Evolutionary conservation across 2,888 invertebrate genomes (phyloP), one percentile per base, ranked within the genome.

Genomic region (Celastrina argiolus): DNA sequence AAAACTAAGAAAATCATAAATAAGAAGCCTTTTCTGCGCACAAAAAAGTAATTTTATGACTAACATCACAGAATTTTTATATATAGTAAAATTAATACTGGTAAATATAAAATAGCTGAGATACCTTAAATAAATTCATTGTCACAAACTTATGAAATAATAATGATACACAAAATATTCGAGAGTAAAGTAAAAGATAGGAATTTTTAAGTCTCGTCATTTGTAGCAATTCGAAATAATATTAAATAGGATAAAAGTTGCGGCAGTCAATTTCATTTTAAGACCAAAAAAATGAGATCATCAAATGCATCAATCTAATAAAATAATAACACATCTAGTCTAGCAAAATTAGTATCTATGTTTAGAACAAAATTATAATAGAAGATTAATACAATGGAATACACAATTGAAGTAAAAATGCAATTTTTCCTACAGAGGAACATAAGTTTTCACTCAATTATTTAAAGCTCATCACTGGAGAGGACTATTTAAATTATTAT

Each of bases 221-320:
- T 51, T 51, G 22, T 45, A 22, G 22, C 5, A 51, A 22, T 26
- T 45, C 8, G 16, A 45, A 26, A 22, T 2, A 51, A 51, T 12
- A 22, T 45, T 8, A 36, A 36, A 10, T n/a, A n/a, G n/a, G 36
- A 10, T 12, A 59, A 59, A 34, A 39, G 16, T 41, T 65, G 56
- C 8, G 3, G 56, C 42, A 58, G 28, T 58, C 22, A 42, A 41
- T 65, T 63, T 22, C 18, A 58, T 16, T 41, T 22, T 34, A 42
- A 66, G n/a, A 42, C 31, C 59, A 66, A 61, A 59, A 61, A 26
- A 66, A 34, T 66, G 66, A 66, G 66, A 66, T 66, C 66, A 42
- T 34, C 42, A 42, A 61, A 66, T 61, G 66, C 42, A 42, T 42
- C 16, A 36, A 61, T 36, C 1, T 59, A 39, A 22, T 39, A 6